Evolutionary conservation across 1,140 invertebrate species (phyloP).

Genomic region (Trichonephila clavata): DNA sequence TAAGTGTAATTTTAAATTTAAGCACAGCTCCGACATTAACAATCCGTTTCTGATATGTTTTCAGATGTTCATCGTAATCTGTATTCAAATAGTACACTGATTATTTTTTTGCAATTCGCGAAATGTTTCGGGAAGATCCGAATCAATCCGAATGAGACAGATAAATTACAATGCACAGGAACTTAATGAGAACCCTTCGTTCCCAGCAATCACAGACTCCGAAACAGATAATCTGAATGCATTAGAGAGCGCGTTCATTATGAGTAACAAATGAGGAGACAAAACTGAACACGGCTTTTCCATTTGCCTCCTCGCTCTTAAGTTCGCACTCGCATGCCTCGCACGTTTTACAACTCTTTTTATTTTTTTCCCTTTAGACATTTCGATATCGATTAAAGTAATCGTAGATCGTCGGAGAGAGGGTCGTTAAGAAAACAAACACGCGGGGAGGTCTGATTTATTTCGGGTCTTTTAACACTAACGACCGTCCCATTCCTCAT

Average conservation of each 20-base stretch:
- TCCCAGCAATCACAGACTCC: background rate
- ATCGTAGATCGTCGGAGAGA: background rate
- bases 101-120: no score
- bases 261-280: conserved; percentile 16
- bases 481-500: background rate
- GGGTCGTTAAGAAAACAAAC: background rate
- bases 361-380: background rate
- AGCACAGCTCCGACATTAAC: no score
- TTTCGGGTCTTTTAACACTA: background rate
- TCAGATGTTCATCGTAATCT: no score
- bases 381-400: conserved; percentile 32
- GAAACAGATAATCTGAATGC: background rate
- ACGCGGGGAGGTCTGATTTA: background rate
- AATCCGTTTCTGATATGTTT: no score
- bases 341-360: background rate
- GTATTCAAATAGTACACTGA: no score
- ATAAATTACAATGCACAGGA: no score
- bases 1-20: no score
- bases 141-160: no score
- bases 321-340: background rate
- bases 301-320: background rate
- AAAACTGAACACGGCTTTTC: background rate
- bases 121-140: no score
- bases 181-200: no score
- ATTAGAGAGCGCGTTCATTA: background rate